A percentile compares a stretch with the other conserved stretches of the same genome.
Evolutionary conservation across 1,140 invertebrate genomes (phyloP).

Genomic region (Chrysomallon squamiferum): DNA sequence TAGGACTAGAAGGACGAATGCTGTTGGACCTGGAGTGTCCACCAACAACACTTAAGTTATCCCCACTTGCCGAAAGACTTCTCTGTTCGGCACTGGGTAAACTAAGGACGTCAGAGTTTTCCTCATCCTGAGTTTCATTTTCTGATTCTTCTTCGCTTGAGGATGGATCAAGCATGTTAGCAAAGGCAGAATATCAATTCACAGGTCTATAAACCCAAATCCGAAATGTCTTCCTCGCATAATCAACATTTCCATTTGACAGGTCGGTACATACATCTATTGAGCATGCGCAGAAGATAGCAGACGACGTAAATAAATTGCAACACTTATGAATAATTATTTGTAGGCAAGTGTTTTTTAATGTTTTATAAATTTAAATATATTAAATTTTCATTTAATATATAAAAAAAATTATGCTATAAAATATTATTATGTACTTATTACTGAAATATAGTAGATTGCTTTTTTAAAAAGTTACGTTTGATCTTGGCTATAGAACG

Average conservation of each 20-base stretch:
- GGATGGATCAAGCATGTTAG: constrained; percentile 66
- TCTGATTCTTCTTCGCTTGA: constrained; percentile 66
- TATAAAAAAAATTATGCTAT: background rate
- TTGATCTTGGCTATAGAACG: too few species aligned
- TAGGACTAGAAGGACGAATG: constrained; percentile 80
- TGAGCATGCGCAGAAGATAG: constrained; percentile 33
- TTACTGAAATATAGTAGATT: too few species aligned
- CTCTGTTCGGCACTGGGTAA: constrained; percentile 58
- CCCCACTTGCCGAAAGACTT: constrained; percentile 63
- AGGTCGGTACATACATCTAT: background rate
- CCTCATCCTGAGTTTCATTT: constrained; percentile 62
- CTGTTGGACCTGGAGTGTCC: constrained; percentile 66
- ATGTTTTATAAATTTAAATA: background rate
- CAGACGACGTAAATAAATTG: constrained; percentile 25
- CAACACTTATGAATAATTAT: background rate
- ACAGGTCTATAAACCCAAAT: too few species aligned
- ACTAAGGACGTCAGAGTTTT: constrained; percentile 63
- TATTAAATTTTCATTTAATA: background rate
- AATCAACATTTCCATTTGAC: background rate
- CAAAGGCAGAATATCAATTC: background rate
- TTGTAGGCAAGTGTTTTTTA: background rate
- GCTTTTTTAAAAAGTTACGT: too few species aligned
- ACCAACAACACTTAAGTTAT: constrained; percentile 63
- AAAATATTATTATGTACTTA: background rate
- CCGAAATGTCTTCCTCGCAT: too few species aligned